Evolutionary conservation across 2,113 vertebrate genomes (phyloP).

Genomic region (Corythaeola cristata): DNA sequence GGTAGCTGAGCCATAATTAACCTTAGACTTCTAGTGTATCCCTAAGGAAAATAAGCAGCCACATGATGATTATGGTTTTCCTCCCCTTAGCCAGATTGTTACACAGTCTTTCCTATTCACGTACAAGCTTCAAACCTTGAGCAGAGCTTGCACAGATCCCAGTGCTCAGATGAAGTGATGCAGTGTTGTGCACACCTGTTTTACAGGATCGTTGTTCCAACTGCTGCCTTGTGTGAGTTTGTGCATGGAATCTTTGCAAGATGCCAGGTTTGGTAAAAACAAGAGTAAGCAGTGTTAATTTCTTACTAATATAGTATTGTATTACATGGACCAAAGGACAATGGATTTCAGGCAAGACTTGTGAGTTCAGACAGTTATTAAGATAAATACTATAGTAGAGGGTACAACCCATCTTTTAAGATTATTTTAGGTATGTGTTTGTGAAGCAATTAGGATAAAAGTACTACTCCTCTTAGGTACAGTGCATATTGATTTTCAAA

Average conservation of each 20-base stretch:
- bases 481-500: neutral
- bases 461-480: neutral
- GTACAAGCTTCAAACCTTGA: neutral
- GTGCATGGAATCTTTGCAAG: neutral
- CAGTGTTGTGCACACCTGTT: too few species aligned
- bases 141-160: neutral
- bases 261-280: neutral
- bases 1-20: neutral
- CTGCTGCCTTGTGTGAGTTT: neutral
- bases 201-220: rapidly evolving
- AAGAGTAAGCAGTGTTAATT: neutral
- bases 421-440: neutral
- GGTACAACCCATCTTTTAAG: neutral
- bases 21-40: neutral
- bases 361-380: neutral
- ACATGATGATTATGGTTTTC: neutral
- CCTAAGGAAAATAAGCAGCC: neutral
- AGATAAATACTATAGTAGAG: neutral
- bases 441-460: neutral
- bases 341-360: neutral
- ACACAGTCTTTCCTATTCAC: rapidly evolving
- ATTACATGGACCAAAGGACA: neutral
- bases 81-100: rapidly evolving
- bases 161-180: rapidly evolving
- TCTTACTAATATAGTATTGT: neutral